Percentiles rank a stretch among this genome's conserved stretches.
Evolutionary conservation across 2,797 vertebrate species (phyloP).

Genomic region (Sebastes steindachneri): DNA sequence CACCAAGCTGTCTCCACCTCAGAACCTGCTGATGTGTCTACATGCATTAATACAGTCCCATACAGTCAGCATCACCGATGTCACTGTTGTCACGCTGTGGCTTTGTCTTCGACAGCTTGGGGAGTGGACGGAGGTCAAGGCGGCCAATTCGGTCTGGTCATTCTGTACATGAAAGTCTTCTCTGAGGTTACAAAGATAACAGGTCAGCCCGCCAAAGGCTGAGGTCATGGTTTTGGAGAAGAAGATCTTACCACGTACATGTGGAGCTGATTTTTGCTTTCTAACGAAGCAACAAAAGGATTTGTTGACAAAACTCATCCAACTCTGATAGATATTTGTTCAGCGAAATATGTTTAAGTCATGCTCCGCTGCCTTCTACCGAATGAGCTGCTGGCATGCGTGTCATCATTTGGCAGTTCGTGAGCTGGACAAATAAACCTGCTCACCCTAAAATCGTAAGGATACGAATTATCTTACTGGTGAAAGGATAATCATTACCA

Average conservation of each 20-base stretch:
- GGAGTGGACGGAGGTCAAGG: slow-evolving; percentile 22
- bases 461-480: slow-evolving; percentile 20
- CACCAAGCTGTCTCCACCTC: background rate
- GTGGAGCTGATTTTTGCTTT: slow-evolving; percentile 23
- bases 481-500: slow-evolving; percentile 45
- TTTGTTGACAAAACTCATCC: slow-evolving; percentile 33
- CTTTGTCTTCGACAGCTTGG: slow-evolving; percentile 1
- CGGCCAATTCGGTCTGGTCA: background rate
- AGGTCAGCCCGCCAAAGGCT: slow-evolving; percentile 27
- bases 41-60: background rate
- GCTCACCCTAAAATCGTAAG: slow-evolving; percentile 38
- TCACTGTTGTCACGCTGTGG: slow-evolving; percentile 11
- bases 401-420: slow-evolving; percentile 27
- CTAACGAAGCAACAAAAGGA: background rate
- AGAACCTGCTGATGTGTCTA: slow-evolving; percentile 4
- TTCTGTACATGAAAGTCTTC: slow-evolving; percentile 24
- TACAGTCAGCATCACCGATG: slow-evolving; percentile 23
- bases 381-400: background rate
- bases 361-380: slow-evolving; percentile 17
- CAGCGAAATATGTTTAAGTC: slow-evolving; percentile 24
- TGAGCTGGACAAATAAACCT: slow-evolving; percentile 32
- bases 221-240: slow-evolving; percentile 27
- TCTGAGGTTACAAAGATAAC: slow-evolving; percentile 35
- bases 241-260: background rate
- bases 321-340: slow-evolving; percentile 32